Conservation (phyloP, 2,888 invertebrate species). For the Drosophila atripex region DNA sequence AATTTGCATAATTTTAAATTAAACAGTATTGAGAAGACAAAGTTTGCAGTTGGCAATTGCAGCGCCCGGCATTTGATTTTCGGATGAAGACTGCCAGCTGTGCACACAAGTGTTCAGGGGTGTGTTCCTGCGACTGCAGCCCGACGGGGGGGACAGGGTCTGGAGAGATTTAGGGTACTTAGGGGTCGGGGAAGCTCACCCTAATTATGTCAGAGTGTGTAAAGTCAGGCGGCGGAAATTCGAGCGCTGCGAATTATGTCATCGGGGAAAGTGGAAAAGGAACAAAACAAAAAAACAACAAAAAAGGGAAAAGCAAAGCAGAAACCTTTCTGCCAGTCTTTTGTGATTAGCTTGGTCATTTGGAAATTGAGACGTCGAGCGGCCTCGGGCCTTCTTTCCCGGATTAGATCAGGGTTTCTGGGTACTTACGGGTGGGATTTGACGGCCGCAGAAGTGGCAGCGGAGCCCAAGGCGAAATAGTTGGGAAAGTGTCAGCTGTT, state of each 20-base stretch:
- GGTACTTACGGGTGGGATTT: conserved; percentile 55
- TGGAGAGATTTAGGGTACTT: not conserved
- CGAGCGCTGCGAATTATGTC: conserved; percentile 59
- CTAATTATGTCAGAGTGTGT: conserved; percentile 70
- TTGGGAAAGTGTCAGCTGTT: conserved; percentile 21
- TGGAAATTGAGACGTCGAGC: conserved; percentile 67
- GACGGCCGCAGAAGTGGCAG: conserved; percentile 42
- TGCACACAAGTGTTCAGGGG: conserved; percentile 68
- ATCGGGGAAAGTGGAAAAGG: conserved; percentile 29
- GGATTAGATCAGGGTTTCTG: conserved; percentile 13
- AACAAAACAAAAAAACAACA: conserved; percentile 4
- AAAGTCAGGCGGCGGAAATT: conserved; percentile 67
- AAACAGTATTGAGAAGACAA: conserved; percentile 33
- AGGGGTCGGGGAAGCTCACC: conserved; percentile 41
- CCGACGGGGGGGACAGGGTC: not conserved
- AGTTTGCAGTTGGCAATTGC: conserved; percentile 68
- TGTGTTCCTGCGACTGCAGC: conserved; percentile 38
- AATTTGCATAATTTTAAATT: conserved; percentile 74
- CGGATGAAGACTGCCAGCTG: conserved; percentile 62
- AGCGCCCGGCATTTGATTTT: conserved; percentile 62
- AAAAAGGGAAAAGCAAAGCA: conserved; percentile 25
- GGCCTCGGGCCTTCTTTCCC: conserved; percentile 19
- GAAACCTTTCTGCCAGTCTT: conserved; percentile 44
- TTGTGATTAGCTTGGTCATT: conserved; percentile 69
- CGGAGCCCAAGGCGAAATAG: conserved; percentile 16